Conservation (phyloP, 2,888 invertebrate genomes). For the Chromoteleia sp. region DNA sequence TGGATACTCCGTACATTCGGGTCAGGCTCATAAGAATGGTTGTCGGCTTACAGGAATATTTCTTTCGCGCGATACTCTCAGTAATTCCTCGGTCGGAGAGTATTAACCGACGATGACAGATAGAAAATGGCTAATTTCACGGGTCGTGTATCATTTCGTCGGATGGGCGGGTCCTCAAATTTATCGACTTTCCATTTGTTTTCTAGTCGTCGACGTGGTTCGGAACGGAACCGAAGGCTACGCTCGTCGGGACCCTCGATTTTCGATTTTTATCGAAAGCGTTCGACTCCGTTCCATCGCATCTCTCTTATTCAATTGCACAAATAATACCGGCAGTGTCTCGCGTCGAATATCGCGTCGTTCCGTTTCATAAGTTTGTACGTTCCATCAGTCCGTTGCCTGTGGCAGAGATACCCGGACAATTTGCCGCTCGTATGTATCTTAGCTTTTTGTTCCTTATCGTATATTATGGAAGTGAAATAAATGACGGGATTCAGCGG, state of each 20-base stretch:
- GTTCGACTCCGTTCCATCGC: no score
- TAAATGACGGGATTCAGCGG: conserved; percentile 77
- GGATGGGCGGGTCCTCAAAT: conserved; percentile 35
- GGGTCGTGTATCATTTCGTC: conserved; percentile 39
- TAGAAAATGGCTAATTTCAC: conserved; percentile 57
- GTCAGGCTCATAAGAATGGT: conserved; percentile 43
- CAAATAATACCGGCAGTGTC: background rate
- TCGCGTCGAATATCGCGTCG: background rate
- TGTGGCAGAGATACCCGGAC: conserved; percentile 8
- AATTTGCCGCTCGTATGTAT: conserved; percentile 36
- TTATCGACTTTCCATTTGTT: conserved; percentile 48
- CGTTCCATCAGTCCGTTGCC: conserved; percentile 29
- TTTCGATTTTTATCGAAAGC: no score
- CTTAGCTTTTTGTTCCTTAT: conserved; percentile 64
- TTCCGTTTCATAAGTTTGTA: conserved; percentile 11
- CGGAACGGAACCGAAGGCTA: background rate
- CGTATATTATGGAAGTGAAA: conserved; percentile 74
- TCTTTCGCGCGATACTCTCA: conserved; percentile 2
- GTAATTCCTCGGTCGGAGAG: conserved; percentile 1
- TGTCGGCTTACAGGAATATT: conserved; percentile 10
- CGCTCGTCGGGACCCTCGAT: no score
- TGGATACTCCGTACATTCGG: conserved; percentile 24
- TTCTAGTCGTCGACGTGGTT: conserved; percentile 18
- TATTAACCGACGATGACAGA: conserved; percentile 42
- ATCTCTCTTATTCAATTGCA: background rate